Percentiles rank a stretch among this genome's conserved stretches.
These are phyloP conservation scores for Gymnoscelis rufifasciata DNA, from an alignment of 2,888 invertebrate species.

Conservation along the genomic window DNA sequence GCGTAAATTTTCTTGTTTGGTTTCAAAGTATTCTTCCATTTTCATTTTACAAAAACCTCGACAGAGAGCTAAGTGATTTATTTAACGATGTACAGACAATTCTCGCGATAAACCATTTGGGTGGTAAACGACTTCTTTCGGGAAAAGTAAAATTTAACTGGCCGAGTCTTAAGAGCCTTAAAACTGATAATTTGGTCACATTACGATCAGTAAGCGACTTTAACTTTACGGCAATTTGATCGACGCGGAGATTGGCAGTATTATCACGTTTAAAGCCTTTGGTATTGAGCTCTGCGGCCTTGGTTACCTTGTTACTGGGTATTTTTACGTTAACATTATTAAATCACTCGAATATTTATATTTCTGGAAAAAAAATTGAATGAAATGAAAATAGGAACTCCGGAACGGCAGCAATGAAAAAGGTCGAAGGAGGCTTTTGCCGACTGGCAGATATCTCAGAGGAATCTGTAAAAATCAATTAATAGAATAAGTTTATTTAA, in stretches of 20 bases:
- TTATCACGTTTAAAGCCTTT: neutral
- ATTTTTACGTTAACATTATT: neutral
- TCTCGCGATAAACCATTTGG: constrained; percentile 10
- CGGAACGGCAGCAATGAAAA: too few relatives aligned
- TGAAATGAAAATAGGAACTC: too few relatives aligned
- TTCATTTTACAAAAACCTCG: neutral
- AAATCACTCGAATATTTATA: too few relatives aligned
- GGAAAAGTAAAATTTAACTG: constrained; percentile 16
- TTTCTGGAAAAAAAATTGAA: too few relatives aligned
- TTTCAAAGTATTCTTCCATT: too few relatives aligned
- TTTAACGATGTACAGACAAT: constrained; percentile 13
- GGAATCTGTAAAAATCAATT: too few relatives aligned
- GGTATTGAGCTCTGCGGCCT: neutral
- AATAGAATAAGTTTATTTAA: too few relatives aligned
- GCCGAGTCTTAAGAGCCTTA: constrained; percentile 1
- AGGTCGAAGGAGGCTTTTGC: too few relatives aligned
- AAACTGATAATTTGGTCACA: constrained; percentile 22
- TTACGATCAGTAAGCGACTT: constrained; percentile 12
- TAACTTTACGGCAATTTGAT: constrained; percentile 13
- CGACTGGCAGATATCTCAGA: too few relatives aligned
- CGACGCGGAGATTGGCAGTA: constrained; percentile 7
- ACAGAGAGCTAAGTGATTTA: constrained; percentile 7
- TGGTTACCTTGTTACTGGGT: neutral
- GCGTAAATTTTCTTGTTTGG: too few relatives aligned
- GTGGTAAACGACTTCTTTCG: constrained; percentile 20